These are phyloP conservation scores for Agonopterix subpropinquella DNA, from an alignment of 2,888 invertebrate genomes.

Conservation along the genomic window DNA sequence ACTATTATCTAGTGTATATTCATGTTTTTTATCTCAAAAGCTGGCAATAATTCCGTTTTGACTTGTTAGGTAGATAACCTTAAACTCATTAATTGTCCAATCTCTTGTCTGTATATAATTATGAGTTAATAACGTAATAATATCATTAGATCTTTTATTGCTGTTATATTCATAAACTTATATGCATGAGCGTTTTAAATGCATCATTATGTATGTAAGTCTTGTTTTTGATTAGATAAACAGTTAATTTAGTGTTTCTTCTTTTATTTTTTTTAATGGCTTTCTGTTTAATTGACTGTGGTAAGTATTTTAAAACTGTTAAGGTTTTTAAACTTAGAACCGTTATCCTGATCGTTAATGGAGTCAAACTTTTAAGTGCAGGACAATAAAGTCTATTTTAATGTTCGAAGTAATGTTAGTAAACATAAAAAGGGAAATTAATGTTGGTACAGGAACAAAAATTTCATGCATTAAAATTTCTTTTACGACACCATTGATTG, in stretches of 20 bases:
- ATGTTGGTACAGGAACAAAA: no score
- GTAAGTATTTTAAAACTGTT: conserved; percentile 45
- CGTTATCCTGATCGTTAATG: conserved; percentile 45
- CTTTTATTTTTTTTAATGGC: conserved; percentile 12
- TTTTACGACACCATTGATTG: background rate
- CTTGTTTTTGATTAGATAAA: conserved; percentile 46
- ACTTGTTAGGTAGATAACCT: conserved; percentile 16
- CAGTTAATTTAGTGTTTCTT: conserved; percentile 33
- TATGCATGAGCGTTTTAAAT: conserved; percentile 26
- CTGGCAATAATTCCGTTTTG: conserved; percentile 17
- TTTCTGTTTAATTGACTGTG: conserved; percentile 8
- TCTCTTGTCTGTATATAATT: conserved; percentile 43
- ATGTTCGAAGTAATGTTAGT: background rate
- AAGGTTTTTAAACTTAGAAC: conserved; percentile 31
- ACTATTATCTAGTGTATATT: conserved; percentile 1
- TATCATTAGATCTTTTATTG: conserved; percentile 42
- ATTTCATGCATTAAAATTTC: background rate
- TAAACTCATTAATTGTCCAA: conserved; percentile 14
- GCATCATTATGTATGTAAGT: conserved; percentile 31
- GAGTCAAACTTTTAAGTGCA: conserved; percentile 25
- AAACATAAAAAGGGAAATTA: no score
- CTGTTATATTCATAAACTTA: conserved; percentile 35
- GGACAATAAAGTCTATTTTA: conserved; percentile 10
- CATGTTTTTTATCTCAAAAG: conserved; percentile 12
- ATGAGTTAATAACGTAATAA: conserved; percentile 27